Conservation (phyloP, 2,888 invertebrate species). For the Sarcophaga carnaria region DNA sequence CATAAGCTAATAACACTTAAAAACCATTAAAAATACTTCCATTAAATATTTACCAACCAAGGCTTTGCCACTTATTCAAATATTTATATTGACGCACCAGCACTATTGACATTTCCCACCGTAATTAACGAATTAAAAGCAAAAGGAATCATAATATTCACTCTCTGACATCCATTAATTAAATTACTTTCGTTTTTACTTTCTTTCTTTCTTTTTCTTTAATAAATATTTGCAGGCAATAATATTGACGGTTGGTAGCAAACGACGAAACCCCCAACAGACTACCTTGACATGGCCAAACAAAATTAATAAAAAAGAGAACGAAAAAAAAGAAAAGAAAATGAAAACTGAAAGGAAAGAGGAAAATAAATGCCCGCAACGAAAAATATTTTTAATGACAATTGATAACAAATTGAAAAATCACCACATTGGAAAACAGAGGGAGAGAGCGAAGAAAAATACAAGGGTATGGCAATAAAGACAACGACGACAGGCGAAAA, state of each 20-base stretch:
- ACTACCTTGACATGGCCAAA: not conserved
- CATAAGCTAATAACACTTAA: not conserved
- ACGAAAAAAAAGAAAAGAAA: not conserved
- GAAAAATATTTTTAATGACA: conserved; percentile 42
- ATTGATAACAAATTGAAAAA: conserved; percentile 49
- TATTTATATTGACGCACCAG: not conserved
- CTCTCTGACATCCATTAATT: conserved; percentile 19
- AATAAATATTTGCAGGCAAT: conserved; percentile 27
- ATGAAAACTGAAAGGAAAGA: not conserved
- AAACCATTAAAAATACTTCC: not conserved
- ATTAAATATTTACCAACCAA: not conserved
- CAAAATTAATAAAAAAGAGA: not conserved
- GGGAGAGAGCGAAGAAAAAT: not conserved
- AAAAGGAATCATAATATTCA: not conserved
- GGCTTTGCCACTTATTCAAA: not conserved
- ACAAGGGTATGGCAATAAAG: not conserved
- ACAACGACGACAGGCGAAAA: not conserved
- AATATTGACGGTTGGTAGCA: not conserved
- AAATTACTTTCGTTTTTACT: conserved; percentile 16
- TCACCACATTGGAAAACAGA: not conserved
- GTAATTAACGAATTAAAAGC: conserved; percentile 5
- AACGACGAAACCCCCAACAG: not conserved
- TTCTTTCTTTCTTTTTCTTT: not conserved
- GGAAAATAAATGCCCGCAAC: not conserved
- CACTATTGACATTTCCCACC: not conserved